Conservation (phyloP, 1,140 invertebrate genomes). For the Nasonia giraulti region DNA sequence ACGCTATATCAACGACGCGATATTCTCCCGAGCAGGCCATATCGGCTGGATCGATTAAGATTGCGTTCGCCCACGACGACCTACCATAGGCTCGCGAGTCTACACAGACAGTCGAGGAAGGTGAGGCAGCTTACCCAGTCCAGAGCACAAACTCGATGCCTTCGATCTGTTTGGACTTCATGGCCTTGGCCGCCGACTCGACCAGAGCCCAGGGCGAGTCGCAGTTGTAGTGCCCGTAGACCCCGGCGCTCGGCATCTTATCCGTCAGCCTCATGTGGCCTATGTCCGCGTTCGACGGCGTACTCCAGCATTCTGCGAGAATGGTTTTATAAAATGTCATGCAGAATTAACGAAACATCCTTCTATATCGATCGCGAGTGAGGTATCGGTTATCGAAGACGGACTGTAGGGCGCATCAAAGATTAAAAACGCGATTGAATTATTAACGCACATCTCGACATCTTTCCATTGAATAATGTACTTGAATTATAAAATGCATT, state of each 20-base stretch:
- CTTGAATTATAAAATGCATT: too few species aligned
- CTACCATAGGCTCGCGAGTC: neutral
- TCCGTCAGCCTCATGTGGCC: conserved; percentile 67
- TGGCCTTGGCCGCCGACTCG: conserved; percentile 87
- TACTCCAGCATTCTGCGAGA: conserved; percentile 70
- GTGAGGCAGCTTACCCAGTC: conserved; percentile 83
- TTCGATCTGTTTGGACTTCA: conserved; percentile 84
- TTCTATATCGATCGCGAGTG: too few species aligned
- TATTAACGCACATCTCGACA: too few species aligned
- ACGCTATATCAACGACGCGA: too few species aligned
- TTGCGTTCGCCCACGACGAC: neutral
- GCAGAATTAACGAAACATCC: too few species aligned
- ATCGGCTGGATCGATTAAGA: neutral
- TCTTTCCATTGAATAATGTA: too few species aligned
- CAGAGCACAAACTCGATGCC: conserved; percentile 94
- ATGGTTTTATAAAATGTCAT: too few species aligned
- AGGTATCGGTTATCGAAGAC: too few species aligned
- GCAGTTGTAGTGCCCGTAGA: conserved; percentile 89
- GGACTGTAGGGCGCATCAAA: too few species aligned
- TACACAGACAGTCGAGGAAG: neutral
- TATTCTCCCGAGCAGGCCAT: too few species aligned
- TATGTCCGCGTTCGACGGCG: conserved; percentile 60
- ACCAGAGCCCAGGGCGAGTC: conserved; percentile 91
- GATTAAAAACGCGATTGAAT: too few species aligned
- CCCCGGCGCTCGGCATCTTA: conserved; percentile 72